Percentiles rank a stretch among this genome's conserved stretches.
These are phyloP conservation scores for Mohoua ochrocephala DNA, from an alignment of 2,113 vertebrate genomes.

Conservation along the genomic window DNA sequence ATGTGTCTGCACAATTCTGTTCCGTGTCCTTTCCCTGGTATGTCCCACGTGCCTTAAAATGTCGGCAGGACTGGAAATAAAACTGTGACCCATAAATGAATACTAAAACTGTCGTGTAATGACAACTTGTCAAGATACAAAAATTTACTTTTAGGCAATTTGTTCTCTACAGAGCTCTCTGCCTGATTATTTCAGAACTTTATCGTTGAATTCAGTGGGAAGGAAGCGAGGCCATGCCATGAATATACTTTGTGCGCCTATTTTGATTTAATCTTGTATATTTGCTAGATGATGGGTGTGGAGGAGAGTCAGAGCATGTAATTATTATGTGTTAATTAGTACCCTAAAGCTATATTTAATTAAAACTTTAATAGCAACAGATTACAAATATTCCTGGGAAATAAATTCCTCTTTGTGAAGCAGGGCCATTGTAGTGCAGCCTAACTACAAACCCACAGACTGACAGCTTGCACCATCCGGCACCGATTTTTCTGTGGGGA, in stretches of 20 bases:
- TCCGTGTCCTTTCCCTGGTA: neutral
- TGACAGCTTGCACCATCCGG: neutral
- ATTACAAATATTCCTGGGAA: conserved; percentile 54
- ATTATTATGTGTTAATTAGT: conserved; percentile 12
- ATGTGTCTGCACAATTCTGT: neutral
- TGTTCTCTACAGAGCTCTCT: neutral
- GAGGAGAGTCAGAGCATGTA: conserved; percentile 27
- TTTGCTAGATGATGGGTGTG: conserved; percentile 2
- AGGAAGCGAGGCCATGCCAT: neutral
- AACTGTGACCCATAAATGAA: neutral
- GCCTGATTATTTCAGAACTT: neutral
- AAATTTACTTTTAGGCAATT: neutral
- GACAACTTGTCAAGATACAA: neutral
- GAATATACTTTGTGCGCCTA: neutral
- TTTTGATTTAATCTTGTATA: neutral
- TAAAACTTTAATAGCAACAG: conserved; percentile 36
- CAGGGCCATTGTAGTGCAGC: neutral
- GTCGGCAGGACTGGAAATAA: neutral
- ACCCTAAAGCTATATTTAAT: conserved; percentile 22
- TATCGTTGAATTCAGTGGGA: neutral
- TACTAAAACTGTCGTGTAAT: neutral
- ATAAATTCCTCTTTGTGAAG: neutral
- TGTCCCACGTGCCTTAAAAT: neutral
- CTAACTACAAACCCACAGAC: neutral
- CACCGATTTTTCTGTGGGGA: neutral